Evolutionary conservation across 2,797 vertebrate species (phyloP), one percentile per base, ranked within the genome.

Genomic region (Paramormyrops hopkinsi): DNA sequence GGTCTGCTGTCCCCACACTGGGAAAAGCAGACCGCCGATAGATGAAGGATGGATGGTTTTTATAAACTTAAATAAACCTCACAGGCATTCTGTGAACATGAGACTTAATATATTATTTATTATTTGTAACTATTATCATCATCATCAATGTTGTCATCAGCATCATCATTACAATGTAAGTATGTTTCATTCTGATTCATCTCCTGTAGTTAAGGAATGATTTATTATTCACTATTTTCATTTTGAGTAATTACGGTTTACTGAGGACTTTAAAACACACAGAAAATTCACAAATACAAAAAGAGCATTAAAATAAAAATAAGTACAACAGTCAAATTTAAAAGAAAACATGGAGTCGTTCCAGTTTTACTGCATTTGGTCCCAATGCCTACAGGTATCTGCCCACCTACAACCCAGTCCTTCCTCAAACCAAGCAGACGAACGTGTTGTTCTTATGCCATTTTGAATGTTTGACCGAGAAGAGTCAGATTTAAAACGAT

Each of bases 61-160:
- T 76, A 73, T 37, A 17, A 14, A 76, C 33, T 76, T 37, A 76
- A 76, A 76, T 11, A 33, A 76, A 76, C 14, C 33, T 73, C 69
- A 37, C 69, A 41, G 29, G 69, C 56, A 25, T 65, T 88, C 8
- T 82, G 84, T 17, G 19, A 33, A 25, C 2, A 73, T 5, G 0
- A 11, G 69, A 89, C 91, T 95, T 95, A 95, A 96, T 96, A 96
- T 96, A 96, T 96, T 96, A 96, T 96, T 96, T 96, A 95, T 90
- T 92, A 95, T 90, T 92, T 89, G 89, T 94, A 94, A 96, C 95
- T 95, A 95, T 82, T 95, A 95, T 82, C 25, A 41, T 12, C 37
- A 44, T 83, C 44, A 83, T 82, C 33, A 46, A 44, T 22, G 37
- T 3, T 48, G 41, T 48, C 79, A 48, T 94, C 93, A 44, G 33